Base-by-base conservation (phyloP, 2,888 invertebrate species). In the Acanthosepion esculentum region DNA sequence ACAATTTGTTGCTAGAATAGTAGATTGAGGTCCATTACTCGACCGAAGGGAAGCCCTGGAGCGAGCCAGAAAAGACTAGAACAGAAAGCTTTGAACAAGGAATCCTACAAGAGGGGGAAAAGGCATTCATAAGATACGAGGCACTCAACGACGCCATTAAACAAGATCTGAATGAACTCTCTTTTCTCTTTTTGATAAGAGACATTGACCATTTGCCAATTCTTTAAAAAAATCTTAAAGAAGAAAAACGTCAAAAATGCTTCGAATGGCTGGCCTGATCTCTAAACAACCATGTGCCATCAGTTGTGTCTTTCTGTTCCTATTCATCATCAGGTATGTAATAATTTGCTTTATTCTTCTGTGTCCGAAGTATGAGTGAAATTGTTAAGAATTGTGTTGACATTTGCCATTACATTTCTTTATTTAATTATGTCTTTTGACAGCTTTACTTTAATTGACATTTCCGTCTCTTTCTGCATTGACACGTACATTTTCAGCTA, bases 1-100 rank as follows among this genome's bases (percentile, higher is more conserved):
- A 78, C n/a, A 78, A 78, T 78, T 78, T 78, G 78, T n/a, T 78
- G 78, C 78, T n/a, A 78, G 64, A 64, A 64, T 64, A 64, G n/a
- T 78, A n/a, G 78, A n/a, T n/a, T 78, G 78, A 78, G 78, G 78
- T 33, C 78, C n/a, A 78, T 18, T 78, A n/a, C 15, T 78, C n/a
- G 78, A 78, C 78, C 78, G 78, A 33, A 78, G 15, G 15, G 59
- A 59, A n/a, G n/a, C 78, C 12, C 78, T 78, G n/a, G n/a, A 78
- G 15, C 78, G 18, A 78, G 78, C 15, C 10, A 78, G n/a, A 78
- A n/a, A 33, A n/a, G 33, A n/a, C 4, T 18, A 78, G 78, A 78
- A 78, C 23, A 78, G 78, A n/a, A 33, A 78, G 33, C 23, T n/a
- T n/a, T 23, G 10, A 78, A n/a, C n/a, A n/a, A 15, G n/a, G 78